A percentile compares a stretch with the other conserved stretches of the same genome.
Evolutionary conservation across 1,140 invertebrate species (phyloP).

Genomic region (Halotydeus destructor): DNA sequence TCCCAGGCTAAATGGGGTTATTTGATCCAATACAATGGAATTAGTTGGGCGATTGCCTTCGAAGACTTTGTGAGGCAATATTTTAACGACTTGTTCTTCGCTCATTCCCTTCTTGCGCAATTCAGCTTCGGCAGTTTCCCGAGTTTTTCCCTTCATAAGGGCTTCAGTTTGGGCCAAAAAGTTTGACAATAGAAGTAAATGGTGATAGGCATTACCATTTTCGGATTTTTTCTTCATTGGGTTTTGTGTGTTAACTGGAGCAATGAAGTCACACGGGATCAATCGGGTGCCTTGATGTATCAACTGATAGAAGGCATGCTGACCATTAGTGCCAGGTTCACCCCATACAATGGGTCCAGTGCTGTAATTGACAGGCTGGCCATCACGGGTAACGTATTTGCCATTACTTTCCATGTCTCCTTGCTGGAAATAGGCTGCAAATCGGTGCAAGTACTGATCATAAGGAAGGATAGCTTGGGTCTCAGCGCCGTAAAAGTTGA

Average conservation of each 20-base stretch:
- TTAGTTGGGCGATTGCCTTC: conserved; percentile 92
- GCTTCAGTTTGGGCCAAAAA: conserved; percentile 98
- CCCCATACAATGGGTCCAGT: conserved; percentile 89
- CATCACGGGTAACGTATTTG: conserved; percentile 56
- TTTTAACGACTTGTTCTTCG: conserved; percentile 38
- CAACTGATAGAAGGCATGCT: conserved; percentile 92
- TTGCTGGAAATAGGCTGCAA: conserved; percentile 99
- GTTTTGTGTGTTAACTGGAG: conserved; percentile 77
- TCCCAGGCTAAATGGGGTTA: conserved; percentile 85
- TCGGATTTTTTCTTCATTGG: no score
- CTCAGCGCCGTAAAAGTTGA: conserved; percentile 82
- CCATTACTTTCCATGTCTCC: conserved; percentile 99
- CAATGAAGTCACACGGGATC: conserved; percentile 93
- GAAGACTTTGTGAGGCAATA: conserved; percentile 91
- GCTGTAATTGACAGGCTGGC: conserved; percentile 47
- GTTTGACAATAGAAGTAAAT: conserved; percentile 77
- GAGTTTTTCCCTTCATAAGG: conserved; percentile 70
- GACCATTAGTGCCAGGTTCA: conserved; percentile 98
- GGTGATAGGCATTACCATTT: conserved; percentile 43
- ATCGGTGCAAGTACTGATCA: conserved; percentile 92
- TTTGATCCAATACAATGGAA: conserved; percentile 77
- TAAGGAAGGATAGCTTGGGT: conserved; percentile 91
- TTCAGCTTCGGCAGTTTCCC: conserved; percentile 50
- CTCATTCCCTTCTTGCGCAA: conserved; percentile 45
- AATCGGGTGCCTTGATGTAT: conserved; percentile 74